Evolutionary conservation across 30 jellyfish, hydroid and myxozoan genomes (phyloP), one percentile per base, ranked within the genome.

Genomic region (Haliclystus octoradiatus): DNA sequence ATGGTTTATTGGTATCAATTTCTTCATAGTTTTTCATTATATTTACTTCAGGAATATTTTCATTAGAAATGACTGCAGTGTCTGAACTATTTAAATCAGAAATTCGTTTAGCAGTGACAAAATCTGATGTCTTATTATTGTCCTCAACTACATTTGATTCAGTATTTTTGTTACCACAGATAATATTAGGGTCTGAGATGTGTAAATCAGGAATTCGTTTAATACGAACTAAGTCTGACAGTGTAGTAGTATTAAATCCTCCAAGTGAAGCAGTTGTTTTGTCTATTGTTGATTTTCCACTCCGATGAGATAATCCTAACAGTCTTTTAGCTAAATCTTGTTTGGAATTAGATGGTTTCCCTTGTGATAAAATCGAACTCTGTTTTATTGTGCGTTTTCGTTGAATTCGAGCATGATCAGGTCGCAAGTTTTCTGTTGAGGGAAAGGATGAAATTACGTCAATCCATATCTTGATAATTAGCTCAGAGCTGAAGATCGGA

Each of bases 401-500:
- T 50, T 22, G 61, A 31, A 52, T 67, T 27, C 94, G 64, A 46
- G 33, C 49, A 31, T 66, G 19, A 31, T 82, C 94, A 50, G 94
- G 94, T 2, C 94, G 94, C 12, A 68, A 2, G 47, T 73, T 76
- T 49, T 47, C 69, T 31, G 49, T 4, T 19, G 2, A 65, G 49
- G 31, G 62, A 50, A 64, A 23, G 25, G 33, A n/a, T n/a, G n/a
- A n/a, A n/a, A n/a, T n/a, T n/a, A n/a, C n/a, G n/a, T n/a, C n/a
- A n/a, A n/a, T n/a, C n/a, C n/a, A n/a, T n/a, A n/a, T 23, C 9
- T 3, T 14, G 19, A 28, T 0, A 62, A 24, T 3, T 19, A 62
- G 14, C 33, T 62, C 14, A 19, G 3, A 31, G 40, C 3, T n/a
- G n/a, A n/a, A n/a, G n/a, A n/a, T n/a, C n/a, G n/a, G n/a, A n/a